Base-by-base conservation (phyloP, 2,113 vertebrate species). In the Aegithalos caudatus region DNA sequence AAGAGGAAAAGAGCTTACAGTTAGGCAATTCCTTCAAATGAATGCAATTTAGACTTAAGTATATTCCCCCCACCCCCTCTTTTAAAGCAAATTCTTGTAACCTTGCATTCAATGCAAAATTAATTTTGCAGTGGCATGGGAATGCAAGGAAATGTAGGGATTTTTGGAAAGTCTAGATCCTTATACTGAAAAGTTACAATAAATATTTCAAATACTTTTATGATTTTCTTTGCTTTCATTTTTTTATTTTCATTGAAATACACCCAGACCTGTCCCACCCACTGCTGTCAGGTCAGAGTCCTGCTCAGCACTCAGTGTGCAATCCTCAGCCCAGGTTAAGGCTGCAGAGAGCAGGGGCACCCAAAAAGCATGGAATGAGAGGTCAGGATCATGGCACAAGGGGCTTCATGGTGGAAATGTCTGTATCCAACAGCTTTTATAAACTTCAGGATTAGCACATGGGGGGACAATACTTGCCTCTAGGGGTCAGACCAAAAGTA, bases 351-450 rank as follows among this genome's bases (percentile, higher is more conserved):
- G 20, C 12, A 4, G n/a, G 3, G 14, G 4, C 2, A 33, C 18
- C 15, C 25, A 3, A 2, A 65, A 86, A 51, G 3, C 22, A 17
- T 16, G 33, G 48, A 48, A 54, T 22, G 19, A 72, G 33, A 38
- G 0, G 0, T 37, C 37, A 70, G 17, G 20, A 10, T 67, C 18
- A 22, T 1, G 5, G 40, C 0, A 2, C 35, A 37, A 22, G 28
- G 6, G 28, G 7, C 8, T 56, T 83, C 29, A 14, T 2, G 1
- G 15, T 42, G 12, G 57, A 7, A 48, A 28, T 27, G 3, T 33
- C 44, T 83, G 18, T 13, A 24, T 65, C 19, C 64, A 86, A 11
- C 31, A 62, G 29, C 10, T 33, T 73, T 54, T 44, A 29, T 14
- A 70, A 5, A 2, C 40, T 45, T 47, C 50, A 33, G 48, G 3